Conservation (phyloP, 2,797 vertebrate species). For the Megalops cyprinoides region DNA sequence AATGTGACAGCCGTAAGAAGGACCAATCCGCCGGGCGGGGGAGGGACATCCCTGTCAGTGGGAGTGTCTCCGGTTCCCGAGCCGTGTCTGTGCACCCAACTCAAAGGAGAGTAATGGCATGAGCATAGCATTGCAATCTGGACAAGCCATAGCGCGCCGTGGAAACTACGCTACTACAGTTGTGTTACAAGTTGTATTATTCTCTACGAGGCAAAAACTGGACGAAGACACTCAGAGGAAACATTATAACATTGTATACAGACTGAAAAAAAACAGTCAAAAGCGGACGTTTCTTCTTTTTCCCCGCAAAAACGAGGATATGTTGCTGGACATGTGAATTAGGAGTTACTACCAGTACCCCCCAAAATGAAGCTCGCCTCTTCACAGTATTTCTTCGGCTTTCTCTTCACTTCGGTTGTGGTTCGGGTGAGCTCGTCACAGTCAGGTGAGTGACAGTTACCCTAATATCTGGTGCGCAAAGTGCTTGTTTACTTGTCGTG, state of each 20-base stretch:
- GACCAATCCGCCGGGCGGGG: constrained; percentile 62
- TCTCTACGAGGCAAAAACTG: constrained; percentile 34
- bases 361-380: constrained; percentile 72
- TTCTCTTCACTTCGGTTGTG: constrained; percentile 69
- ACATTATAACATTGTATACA: constrained; percentile 53
- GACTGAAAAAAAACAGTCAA: constrained; percentile 54
- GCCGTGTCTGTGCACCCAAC: constrained; percentile 73
- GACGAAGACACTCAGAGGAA: constrained; percentile 44
- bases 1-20: constrained; percentile 49
- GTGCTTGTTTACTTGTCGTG: constrained; percentile 42
- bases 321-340: constrained; percentile 80
- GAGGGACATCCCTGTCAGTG: constrained; percentile 54
- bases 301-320: constrained; percentile 59
- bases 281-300: constrained; percentile 43
- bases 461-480: constrained; percentile 49
- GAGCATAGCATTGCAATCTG: constrained; percentile 70
- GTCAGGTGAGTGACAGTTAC: constrained; percentile 73
- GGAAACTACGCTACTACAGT: constrained; percentile 53
- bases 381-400: constrained; percentile 66
- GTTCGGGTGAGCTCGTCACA: constrained; percentile 70
- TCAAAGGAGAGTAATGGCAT: constrained; percentile 73
- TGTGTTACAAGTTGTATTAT: constrained; percentile 44
- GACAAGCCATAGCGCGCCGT: constrained; percentile 61
- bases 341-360: constrained; percentile 65
- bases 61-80: constrained; percentile 70